Evolutionary conservation across 2,888 invertebrate species (phyloP), one percentile per base, ranked within the genome.

Genomic region (Chorisops tibialis): DNA sequence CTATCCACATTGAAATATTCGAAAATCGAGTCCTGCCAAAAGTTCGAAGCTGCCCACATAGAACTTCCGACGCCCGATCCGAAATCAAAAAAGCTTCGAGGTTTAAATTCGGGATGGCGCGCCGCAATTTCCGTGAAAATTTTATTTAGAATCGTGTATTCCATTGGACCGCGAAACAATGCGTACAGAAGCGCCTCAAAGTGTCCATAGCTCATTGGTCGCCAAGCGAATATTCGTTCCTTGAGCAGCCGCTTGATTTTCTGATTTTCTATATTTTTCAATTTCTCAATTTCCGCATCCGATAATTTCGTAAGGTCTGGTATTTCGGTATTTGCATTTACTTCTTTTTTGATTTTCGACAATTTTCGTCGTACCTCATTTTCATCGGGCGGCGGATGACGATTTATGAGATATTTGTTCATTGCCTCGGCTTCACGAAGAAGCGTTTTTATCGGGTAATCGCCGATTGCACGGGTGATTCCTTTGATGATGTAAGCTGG

Each of bases 61-160:
- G 86, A 90, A 0, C 91, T 89, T 0, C 95, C 96, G 4, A 92
- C 79, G 0, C 97, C 97, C 4, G 95, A 92, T 1, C 96, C 97
- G 76, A 92, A 94, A 79, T 97, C 96, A 69, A 96, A 89, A 67
- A 93, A 83, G 54, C 84, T 83, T 62, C 82, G 79, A 0, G 96
- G 96, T 62, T 80, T 80, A 73, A 90, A 96, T 16, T 83, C 75
- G 0, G 82, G 80, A 73, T 88, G 81, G 58, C 85, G 80, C 39
- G 73, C 73, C 52, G 79, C 78, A 59, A 96, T 88, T 80, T 95
- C 94, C 45, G 82, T 80, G 41, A 96, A 83, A 52, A 94, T 84
- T 70, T 83, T 84, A 38, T 80, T 71, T 38, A 93, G 72, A 3
- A 87, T 83, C 0, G 88, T 86, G 79, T 90, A 95, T 68, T 96